These are phyloP conservation scores for Scaptomyza caliginosa DNA, from an alignment of 2,888 invertebrate species.

Conservation along the genomic window DNA sequence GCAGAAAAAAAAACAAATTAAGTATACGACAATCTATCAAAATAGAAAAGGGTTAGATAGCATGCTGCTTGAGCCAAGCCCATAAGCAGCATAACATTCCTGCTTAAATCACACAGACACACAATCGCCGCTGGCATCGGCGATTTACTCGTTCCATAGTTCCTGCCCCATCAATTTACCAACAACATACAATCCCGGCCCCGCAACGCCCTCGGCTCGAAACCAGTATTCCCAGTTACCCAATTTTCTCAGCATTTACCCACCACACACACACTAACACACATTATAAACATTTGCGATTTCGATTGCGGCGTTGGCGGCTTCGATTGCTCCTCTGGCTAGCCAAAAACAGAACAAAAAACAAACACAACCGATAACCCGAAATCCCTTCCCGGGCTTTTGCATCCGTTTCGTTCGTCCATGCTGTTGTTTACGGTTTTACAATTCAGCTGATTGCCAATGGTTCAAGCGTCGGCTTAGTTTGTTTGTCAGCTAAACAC, in stretches of 20 bases:
- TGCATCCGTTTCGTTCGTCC: conserved; percentile 30
- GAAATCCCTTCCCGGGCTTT: not conserved
- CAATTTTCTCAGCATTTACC: conserved; percentile 50
- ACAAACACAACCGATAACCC: not conserved
- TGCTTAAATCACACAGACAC: conserved; percentile 5
- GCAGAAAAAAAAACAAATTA: not conserved
- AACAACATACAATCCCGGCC: not conserved
- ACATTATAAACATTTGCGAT: conserved; percentile 51
- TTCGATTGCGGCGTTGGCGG: conserved; percentile 53
- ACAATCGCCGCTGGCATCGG: conserved; percentile 23
- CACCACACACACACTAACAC: conserved; percentile 10
- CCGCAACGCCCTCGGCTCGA: not conserved
- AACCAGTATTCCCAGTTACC: conserved; percentile 30
- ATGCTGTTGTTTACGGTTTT: conserved; percentile 62
- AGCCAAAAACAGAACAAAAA: not conserved
- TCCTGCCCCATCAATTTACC: not conserved
- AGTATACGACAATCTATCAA: not conserved
- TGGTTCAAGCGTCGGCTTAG: conserved; percentile 61
- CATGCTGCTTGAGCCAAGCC: conserved; percentile 1
- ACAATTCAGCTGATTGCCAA: conserved; percentile 72
- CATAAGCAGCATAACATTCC: conserved; percentile 6
- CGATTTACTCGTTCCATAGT: conserved; percentile 34
- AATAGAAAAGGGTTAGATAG: conserved; percentile 8
- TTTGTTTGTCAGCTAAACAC: conserved; percentile 43
- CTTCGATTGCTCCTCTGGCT: conserved; percentile 55